Conservation (phyloP, 2,797 vertebrate genomes). For the Sebastes diploproa region DNA sequence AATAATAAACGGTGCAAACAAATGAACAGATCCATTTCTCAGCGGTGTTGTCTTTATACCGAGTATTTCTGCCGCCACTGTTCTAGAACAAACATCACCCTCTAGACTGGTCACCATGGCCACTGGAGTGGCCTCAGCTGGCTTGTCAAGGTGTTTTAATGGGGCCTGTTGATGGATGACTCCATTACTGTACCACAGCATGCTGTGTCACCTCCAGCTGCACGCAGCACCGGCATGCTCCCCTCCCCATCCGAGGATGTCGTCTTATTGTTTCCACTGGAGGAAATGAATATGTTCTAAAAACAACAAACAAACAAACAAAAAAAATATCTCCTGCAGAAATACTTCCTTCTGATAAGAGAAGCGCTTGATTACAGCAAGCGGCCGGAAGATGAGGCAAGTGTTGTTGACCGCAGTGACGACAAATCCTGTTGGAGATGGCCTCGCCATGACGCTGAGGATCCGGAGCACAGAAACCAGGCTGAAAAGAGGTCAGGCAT, state of each 20-base stretch:
- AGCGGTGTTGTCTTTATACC: neutral
- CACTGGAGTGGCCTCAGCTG: slow-evolving; percentile 74
- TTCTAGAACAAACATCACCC: slow-evolving; percentile 64
- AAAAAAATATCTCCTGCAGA: slow-evolving; percentile 53
- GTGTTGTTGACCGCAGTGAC: slow-evolving; percentile 43
- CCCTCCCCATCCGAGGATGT: slow-evolving; percentile 58
- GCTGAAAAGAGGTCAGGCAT: slow-evolving; percentile 58
- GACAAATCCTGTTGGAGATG: slow-evolving; percentile 59
- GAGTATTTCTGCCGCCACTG: slow-evolving; percentile 41
- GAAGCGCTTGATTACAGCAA: slow-evolving; percentile 45
- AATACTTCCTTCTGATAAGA: slow-evolving; percentile 74
- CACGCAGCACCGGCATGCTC: slow-evolving; percentile 48
- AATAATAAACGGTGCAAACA: slow-evolving; percentile 15
- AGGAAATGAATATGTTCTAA: slow-evolving; percentile 65
- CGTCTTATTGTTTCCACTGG: slow-evolving; percentile 63
- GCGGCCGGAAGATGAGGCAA: slow-evolving; percentile 43
- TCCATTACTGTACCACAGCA: slow-evolving; percentile 78
- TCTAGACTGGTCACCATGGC: slow-evolving; percentile 69
- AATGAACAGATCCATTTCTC: slow-evolving; percentile 8
- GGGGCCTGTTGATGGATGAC: slow-evolving; percentile 79
- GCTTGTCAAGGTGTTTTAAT: slow-evolving; percentile 79
- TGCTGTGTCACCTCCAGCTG: slow-evolving; percentile 81
- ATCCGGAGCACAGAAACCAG: slow-evolving; percentile 30
- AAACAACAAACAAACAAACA: slow-evolving; percentile 72
- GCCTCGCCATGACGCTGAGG: slow-evolving; percentile 21